Conservation (phyloP, 2,113 vertebrate genomes). For the Salvelinus alpinus region DNA sequence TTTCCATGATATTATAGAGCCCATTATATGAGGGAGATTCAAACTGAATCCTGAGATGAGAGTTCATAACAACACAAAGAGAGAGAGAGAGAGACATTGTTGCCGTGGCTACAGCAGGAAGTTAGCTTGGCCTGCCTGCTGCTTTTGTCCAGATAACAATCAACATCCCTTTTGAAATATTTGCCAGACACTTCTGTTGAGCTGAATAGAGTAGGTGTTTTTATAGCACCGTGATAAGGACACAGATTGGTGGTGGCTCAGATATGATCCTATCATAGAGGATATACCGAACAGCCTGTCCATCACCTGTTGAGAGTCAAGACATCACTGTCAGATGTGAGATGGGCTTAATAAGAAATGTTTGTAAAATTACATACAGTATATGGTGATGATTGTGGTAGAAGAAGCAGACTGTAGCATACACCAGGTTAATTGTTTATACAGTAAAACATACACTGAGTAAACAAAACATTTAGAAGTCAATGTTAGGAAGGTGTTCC, state of each 20-base stretch:
- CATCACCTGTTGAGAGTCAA: no score
- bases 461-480: no score
- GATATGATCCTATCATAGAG: background rate
- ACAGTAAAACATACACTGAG: no score
- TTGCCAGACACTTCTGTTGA: background rate
- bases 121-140: background rate
- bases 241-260: background rate
- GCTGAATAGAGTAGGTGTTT: conserved; percentile 24
- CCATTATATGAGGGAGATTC: background rate
- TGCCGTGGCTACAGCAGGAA: background rate
- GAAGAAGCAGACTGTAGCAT: no score
- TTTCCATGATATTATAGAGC: conserved; percentile 1
- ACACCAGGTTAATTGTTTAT: no score
- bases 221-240: conserved; percentile 13
- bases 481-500: no score
- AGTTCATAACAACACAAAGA: background rate
- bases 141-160: conserved; percentile 28
- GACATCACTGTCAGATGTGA: background rate
- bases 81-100: conserved; percentile 4
- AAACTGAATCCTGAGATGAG: background rate
- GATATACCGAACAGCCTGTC: background rate
- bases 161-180: conserved; percentile 19
- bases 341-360: no score
- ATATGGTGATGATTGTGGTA: no score
- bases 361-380: no score